Conservation (phyloP, 1,140 invertebrate species). For the Rhopalosiphum padi region DNA sequence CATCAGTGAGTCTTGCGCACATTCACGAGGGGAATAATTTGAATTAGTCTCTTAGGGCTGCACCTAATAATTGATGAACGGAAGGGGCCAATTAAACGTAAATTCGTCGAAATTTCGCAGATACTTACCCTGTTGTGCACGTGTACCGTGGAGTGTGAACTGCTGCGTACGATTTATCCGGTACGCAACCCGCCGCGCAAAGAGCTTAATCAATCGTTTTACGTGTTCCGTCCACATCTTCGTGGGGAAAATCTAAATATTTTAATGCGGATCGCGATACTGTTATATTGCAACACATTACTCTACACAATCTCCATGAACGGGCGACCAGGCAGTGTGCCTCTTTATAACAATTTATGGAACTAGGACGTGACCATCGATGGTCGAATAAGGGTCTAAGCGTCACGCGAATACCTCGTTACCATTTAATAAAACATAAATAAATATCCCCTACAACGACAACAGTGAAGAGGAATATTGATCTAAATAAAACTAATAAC, state of each 20-base stretch:
- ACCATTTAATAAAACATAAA: slow-evolving; percentile 7
- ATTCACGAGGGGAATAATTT: not conserved
- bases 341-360: not conserved
- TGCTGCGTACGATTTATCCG: not conserved
- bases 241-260: not conserved
- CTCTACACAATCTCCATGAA: not conserved
- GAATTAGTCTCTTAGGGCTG: not conserved
- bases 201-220: not conserved
- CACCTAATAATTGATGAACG: not conserved
- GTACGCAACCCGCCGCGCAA: not conserved
- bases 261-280: not conserved
- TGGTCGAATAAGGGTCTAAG: not conserved
- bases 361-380: not conserved
- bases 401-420: not conserved
- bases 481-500: slow-evolving; percentile 11
- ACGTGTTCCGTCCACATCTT: not conserved
- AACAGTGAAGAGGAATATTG: not conserved
- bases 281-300: not conserved
- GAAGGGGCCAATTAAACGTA: not conserved
- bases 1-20: not conserved
- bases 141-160: not conserved
- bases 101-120: slow-evolving; percentile 1
- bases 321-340: not conserved
- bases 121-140: not conserved
- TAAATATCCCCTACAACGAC: not conserved